A percentile compares a stretch with the other conserved stretches of the same genome.
phyloP scores from a whole-genome alignment of 1,140 invertebrate species.

The Bombus huntii region DNA sequence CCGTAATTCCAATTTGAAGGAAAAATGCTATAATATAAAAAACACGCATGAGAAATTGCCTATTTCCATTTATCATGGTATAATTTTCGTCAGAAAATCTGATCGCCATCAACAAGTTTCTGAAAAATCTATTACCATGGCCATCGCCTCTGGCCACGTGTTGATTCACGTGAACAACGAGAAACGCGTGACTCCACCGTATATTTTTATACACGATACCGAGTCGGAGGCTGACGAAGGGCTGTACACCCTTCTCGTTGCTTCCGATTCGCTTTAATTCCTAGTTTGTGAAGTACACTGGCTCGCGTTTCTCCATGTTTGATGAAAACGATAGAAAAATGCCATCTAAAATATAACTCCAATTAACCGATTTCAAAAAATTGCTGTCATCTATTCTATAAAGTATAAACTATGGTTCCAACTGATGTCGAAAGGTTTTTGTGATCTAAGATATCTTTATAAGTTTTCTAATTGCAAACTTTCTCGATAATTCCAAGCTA shows the following conservation, averaged over 20 bases:
- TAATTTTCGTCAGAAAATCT: neutral
- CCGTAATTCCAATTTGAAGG: no score
- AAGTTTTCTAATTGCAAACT: no score
- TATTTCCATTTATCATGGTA: neutral
- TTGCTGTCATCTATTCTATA: no score
- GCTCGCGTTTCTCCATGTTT: neutral
- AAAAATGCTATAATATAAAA: neutral
- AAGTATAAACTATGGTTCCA: no score
- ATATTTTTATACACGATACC: constrained; percentile 56
- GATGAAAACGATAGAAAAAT: no score
- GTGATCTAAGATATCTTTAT: no score
- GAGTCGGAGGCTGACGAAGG: constrained; percentile 39
- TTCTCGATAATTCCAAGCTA: no score
- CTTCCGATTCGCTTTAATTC: constrained; percentile 19
- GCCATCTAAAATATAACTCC: no score
- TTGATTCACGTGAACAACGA: constrained; percentile 71
- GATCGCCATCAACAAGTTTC: constrained; percentile 45
- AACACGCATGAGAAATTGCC: constrained; percentile 6
- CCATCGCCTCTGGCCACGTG: constrained; percentile 68
- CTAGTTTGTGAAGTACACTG: no score
- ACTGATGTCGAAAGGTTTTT: no score
- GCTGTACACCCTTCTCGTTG: constrained; percentile 22
- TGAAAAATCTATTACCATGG: constrained; percentile 67
- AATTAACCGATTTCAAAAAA: no score
- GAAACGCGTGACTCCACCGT: constrained; percentile 25